Evolutionary conservation across 2,797 vertebrate genomes (phyloP), one percentile per base, ranked within the genome.

Genomic region (Phrynocephalus vlangalii): DNA sequence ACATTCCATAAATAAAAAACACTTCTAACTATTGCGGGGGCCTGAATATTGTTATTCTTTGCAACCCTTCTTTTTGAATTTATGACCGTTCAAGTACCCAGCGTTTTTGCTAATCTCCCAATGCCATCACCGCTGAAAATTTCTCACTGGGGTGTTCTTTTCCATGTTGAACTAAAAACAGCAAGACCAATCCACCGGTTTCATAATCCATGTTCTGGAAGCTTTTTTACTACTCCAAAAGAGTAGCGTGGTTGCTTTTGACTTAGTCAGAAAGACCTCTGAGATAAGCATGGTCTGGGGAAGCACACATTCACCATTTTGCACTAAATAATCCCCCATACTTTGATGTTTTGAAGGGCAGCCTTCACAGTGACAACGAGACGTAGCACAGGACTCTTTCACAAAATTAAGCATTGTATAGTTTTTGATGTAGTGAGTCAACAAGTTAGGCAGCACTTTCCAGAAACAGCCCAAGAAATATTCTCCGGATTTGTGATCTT

Each of bases 21-120:
- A 89, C 86, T 92, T 87, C 85, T 89, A 88, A 91, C 89, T 76
- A 91, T 91, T 95, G 94, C 89, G 90, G 79, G 91, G 91, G 2
- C 84, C 92, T 90, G 26, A 3, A 33, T 77, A 86, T 91, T 87
- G 82, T 95, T 94, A 93, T 91, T 38, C 66, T 77, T 71, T 86
- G 1, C 75, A 52, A 88, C 91, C 78, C 87, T 89, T 91, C n/a
- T 90, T 93, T 91, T 1, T 1, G 71, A 92, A 73, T 30, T 30
- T 80, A 13, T 18, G 67, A 38, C 77, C 79, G 26, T 73, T 71
- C 50, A 72, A 84, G 28, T 30, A 72, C 56, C 68, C 20, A 73
- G 48, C 10, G 20, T 22, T 30, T 91, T 92, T 83, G 22, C 85
- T 63, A 77, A 77, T 92, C 79, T 88, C 87, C 44, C 68, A 70